Conservation (phyloP, 2,888 invertebrate species). For the Stenchaetothrips biformis region DNA sequence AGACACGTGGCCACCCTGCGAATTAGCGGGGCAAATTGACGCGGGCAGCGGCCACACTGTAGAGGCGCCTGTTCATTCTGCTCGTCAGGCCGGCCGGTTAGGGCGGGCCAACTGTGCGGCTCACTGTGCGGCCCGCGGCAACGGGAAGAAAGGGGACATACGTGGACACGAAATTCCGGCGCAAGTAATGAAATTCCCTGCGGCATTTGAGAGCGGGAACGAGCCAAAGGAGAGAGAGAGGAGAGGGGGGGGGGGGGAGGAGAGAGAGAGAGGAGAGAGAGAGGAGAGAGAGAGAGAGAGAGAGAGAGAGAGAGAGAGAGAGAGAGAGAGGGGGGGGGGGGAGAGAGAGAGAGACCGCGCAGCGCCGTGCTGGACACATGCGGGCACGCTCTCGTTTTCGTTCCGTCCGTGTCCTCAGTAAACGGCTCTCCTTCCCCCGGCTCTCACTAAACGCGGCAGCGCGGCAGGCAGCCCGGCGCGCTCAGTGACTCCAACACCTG, state of each 20-base stretch:
- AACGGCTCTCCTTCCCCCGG: too few relatives aligned
- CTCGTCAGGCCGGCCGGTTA: too few relatives aligned
- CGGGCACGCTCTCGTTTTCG: constrained; percentile 8
- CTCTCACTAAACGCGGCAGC: neutral
- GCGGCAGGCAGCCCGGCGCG: neutral
- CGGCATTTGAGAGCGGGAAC: neutral
- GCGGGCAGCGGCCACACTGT: too few relatives aligned
- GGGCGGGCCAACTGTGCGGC: too few relatives aligned
- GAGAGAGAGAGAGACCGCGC: neutral
- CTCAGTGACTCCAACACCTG: neutral
- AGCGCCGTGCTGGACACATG: neutral
- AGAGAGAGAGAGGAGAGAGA: neutral
- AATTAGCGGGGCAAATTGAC: too few relatives aligned
- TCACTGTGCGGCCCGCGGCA: too few relatives aligned
- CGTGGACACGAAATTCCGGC: neutral
- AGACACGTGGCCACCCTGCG: too few relatives aligned
- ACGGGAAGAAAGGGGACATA: neutral
- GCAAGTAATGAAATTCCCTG: constrained; percentile 6
- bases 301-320: neutral
- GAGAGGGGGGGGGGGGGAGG: neutral
- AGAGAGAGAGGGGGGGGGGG: neutral
- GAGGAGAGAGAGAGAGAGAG: neutral
- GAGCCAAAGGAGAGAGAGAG: neutral
- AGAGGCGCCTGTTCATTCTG: too few relatives aligned
- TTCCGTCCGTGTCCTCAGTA: too few relatives aligned